Percentiles rank a stretch among this genome's conserved stretches.
Conservation (phyloP, 2,888 invertebrate species). For the Cataglyphis livida region DNA sequence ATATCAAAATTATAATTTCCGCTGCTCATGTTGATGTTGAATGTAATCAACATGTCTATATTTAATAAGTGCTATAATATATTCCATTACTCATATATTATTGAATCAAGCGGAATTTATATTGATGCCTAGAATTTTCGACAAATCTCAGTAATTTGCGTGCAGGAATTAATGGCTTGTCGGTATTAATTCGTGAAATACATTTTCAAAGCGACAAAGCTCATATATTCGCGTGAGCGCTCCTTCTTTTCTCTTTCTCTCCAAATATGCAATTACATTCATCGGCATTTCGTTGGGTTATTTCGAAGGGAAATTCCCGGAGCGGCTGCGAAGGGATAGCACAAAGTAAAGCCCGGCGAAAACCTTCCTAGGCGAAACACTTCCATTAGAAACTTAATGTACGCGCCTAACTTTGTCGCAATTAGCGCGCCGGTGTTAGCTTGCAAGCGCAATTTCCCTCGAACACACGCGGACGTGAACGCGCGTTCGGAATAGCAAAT, state of each 20-base stretch:
- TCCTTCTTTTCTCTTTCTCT: not conserved
- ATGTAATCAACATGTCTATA: not conserved
- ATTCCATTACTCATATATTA: slow-evolving; percentile 6
- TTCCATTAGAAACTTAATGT: slow-evolving; percentile 71
- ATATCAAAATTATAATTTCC: slow-evolving; percentile 12
- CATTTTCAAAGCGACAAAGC: slow-evolving; percentile 17
- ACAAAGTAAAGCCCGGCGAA: slow-evolving; percentile 38
- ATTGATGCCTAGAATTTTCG: not conserved
- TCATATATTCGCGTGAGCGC: not conserved
- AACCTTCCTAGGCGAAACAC: slow-evolving; percentile 63
- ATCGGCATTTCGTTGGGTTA: slow-evolving; percentile 40
- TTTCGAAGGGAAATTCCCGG: slow-evolving; percentile 36
- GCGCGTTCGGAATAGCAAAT: slow-evolving; percentile 69
- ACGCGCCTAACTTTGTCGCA: slow-evolving; percentile 70
- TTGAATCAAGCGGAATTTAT: slow-evolving; percentile 13
- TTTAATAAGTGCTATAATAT: slow-evolving; percentile 13
- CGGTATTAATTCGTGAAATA: slow-evolving; percentile 44
- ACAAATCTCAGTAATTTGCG: slow-evolving; percentile 25
- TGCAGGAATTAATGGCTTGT: slow-evolving; percentile 34
- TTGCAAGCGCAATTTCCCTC: slow-evolving; percentile 69
- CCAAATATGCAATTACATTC: not conserved
- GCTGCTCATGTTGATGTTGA: not conserved
- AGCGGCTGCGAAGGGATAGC: slow-evolving; percentile 8
- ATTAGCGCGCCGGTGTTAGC: slow-evolving; percentile 63
- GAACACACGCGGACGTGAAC: slow-evolving; percentile 57